Conservation (phyloP, 2,113 vertebrate genomes). For the Myxocyprinus asiaticus region DNA sequence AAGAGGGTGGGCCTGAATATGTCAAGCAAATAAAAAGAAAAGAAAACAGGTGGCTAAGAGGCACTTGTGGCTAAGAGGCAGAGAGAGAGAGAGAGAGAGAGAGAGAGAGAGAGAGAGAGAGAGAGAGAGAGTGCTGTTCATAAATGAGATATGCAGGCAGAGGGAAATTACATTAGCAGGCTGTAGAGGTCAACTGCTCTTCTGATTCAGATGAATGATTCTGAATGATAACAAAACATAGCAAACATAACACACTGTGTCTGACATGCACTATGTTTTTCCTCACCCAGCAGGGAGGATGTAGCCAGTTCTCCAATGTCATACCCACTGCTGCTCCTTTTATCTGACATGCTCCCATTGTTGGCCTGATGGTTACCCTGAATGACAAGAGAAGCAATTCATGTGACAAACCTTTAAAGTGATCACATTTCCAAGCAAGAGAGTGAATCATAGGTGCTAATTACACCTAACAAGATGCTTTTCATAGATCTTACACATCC, state of each 20-base stretch:
- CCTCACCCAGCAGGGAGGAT: conserved; percentile 85
- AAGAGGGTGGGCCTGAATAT: conserved; percentile 35
- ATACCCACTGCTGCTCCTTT: conserved; percentile 71
- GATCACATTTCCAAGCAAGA: conserved; percentile 12
- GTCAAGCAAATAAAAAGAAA: conserved; percentile 40
- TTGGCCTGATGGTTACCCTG: conserved; percentile 78
- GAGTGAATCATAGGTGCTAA: conserved; percentile 33
- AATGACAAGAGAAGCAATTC: conserved; percentile 22
- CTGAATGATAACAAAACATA: conserved; percentile 46
- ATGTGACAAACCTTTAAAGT: neutral
- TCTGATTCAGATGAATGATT: conserved; percentile 47
- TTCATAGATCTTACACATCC: conserved; percentile 26
- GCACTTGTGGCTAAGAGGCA: neutral
- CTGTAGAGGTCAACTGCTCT: conserved; percentile 45
- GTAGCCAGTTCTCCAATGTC: conserved; percentile 84
- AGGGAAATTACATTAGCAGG: conserved; percentile 54
- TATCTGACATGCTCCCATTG: conserved; percentile 72
- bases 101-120: conserved; percentile 17
- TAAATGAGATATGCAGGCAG: conserved; percentile 31
- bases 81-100: conserved; percentile 21
- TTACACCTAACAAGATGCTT: conserved; percentile 28
- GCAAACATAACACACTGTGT: neutral
- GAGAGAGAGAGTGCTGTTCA: neutral
- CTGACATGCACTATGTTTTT: conserved; percentile 10
- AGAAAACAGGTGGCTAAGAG: conserved; percentile 17